A percentile compares a stretch with the other conserved stretches of the same genome.
Conservation (phyloP, 2,888 invertebrate species). For the Ornithoptera priamus region DNA sequence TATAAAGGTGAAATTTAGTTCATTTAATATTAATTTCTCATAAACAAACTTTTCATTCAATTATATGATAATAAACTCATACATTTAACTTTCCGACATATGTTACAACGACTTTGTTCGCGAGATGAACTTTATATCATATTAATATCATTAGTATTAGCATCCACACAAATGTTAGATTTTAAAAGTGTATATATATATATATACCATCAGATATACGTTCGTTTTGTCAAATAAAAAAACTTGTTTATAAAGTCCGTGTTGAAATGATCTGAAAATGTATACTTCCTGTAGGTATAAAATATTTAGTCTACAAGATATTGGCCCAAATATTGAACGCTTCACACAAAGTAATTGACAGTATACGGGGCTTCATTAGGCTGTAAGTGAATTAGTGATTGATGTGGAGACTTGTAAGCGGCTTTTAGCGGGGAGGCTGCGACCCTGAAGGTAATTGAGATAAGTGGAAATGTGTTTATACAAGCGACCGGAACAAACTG, state of each 20-base stretch:
- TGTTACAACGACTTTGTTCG: too few relatives aligned
- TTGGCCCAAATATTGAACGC: slow-evolving; percentile 11
- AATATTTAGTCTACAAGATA: neutral
- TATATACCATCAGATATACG: too few relatives aligned
- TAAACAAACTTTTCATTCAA: too few relatives aligned
- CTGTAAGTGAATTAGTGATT: slow-evolving; percentile 53
- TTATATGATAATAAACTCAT: too few relatives aligned
- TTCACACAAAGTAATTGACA: slow-evolving; percentile 37
- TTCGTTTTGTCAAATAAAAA: too few relatives aligned
- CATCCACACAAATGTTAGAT: neutral
- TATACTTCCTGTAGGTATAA: neutral
- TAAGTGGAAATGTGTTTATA: neutral
- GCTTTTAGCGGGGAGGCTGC: slow-evolving; percentile 37
- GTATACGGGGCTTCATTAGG: slow-evolving; percentile 55
- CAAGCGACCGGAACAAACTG: neutral
- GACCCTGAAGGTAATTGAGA: slow-evolving; percentile 23
- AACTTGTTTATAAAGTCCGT: too few relatives aligned
- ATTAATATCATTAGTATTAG: too few relatives aligned
- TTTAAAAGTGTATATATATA: neutral
- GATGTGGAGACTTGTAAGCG: slow-evolving; percentile 39
- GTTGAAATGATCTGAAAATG: neutral
- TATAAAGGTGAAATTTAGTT: too few relatives aligned
- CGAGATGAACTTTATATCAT: too few relatives aligned
- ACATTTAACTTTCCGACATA: too few relatives aligned
- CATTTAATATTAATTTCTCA: too few relatives aligned